Percentiles rank a stretch among this genome's conserved stretches.
Evolutionary conservation across 2,888 invertebrate genomes (phyloP).

Genomic region (Magallana nippona): DNA sequence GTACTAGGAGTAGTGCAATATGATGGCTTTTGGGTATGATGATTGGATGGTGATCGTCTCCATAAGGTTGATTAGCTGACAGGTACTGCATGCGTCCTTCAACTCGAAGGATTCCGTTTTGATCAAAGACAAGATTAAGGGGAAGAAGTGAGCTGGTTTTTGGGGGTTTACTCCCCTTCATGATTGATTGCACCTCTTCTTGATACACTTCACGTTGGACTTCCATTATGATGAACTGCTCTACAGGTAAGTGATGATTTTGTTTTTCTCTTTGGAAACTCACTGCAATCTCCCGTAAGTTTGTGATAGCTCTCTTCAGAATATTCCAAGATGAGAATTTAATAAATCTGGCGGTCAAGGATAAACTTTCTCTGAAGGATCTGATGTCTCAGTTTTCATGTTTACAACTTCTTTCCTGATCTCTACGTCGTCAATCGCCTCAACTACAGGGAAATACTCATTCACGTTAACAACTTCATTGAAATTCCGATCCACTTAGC

Average conservation of each 20-base stretch:
- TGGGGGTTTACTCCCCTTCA: slow-evolving; percentile 9
- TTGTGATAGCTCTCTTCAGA: slow-evolving; percentile 42
- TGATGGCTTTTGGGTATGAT: slow-evolving; percentile 47
- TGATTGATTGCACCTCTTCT: slow-evolving; percentile 35
- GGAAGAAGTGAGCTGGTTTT: slow-evolving; percentile 44
- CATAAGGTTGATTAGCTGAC: slow-evolving; percentile 19
- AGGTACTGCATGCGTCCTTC: slow-evolving; percentile 11
- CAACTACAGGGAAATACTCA: slow-evolving; percentile 40
- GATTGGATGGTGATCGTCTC: slow-evolving; percentile 41
- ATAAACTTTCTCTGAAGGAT: neutral
- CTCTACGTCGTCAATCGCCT: slow-evolving; percentile 45
- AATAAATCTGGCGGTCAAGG: slow-evolving; percentile 43
- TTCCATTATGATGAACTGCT: slow-evolving; percentile 30
- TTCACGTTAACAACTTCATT: slow-evolving; percentile 41
- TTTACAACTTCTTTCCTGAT: slow-evolving; percentile 39
- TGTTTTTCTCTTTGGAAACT: neutral
- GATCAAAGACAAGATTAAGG: slow-evolving; percentile 47
- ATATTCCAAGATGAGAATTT: slow-evolving; percentile 54
- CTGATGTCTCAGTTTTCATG: neutral
- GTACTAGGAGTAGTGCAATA: slow-evolving; percentile 47
- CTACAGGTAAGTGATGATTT: slow-evolving; percentile 1
- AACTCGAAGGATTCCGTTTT: slow-evolving; percentile 49
- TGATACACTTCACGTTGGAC: slow-evolving; percentile 47
- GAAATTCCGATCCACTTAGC: slow-evolving; percentile 44
- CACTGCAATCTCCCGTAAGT: neutral